Base-by-base conservation (phyloP, 2,888 invertebrate species). In the Salpingus planirostris region DNA sequence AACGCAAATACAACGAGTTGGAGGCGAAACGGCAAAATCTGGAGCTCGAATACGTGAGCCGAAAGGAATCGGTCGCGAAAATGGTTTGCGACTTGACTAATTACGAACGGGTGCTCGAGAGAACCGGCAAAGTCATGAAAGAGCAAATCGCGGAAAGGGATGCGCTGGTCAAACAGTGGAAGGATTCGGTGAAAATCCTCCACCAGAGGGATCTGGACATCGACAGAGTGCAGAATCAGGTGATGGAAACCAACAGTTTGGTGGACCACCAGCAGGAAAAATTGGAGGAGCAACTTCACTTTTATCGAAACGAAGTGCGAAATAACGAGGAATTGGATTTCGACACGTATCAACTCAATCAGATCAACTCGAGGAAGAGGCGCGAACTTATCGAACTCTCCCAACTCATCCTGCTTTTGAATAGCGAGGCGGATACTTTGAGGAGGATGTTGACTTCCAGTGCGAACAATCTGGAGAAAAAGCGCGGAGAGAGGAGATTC, bases 111-210 rank as follows among this genome's bases (percentile, higher is more conserved):
- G 47, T 58, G 14, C 36, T 59, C n/a, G 59, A 60, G 38, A 46
- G 57, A 42, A 55, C 57, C 31, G 57, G 59, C 11, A 61, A 60
- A 42, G 50, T 55, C 14, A 52, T 64, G 10, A 55, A 55, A 32
- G 55, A 77, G 44, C 75, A 78, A 5, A 72, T 80, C 56, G 67
- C 70, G 25, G 80, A 84, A 52, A 68, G 83, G 8, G 73, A 74
- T 15, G 69, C 76, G 38, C 71, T 84, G 65, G 76, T 84, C 53
- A 60, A 64, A 2, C 83, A 80, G 49, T 86, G 85, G 85, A 75
- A 80, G 26, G 69, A 71, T 23, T 76, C 83, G 2, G 78, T 82
- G 1, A 71, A 73, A 36, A 76, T 81, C 49, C 64, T 85, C 47
- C 70, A 78, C 12, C 79, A 81, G 48, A 69, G 82, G 1, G 82